phyloP scores from a whole-genome alignment of 2,113 vertebrate genomes.

The Notechis scutatus region DNA sequence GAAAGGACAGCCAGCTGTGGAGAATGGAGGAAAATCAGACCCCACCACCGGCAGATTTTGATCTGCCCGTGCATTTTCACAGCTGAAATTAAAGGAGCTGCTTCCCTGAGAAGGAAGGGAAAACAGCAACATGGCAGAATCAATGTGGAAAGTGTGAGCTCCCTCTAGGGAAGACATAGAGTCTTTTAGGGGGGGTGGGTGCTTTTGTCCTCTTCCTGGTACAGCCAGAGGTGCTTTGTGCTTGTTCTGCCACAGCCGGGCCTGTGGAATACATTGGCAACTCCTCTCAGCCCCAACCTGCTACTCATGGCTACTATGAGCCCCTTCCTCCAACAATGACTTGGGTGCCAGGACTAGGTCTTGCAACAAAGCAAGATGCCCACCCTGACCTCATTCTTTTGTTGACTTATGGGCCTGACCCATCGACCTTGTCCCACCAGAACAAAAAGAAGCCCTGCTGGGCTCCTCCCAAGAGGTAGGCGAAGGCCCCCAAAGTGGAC shows the following conservation, averaged over 20 bases:
- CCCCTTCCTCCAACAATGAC: neutral
- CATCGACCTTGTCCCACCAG: neutral
- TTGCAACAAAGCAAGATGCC: neutral
- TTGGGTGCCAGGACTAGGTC: neutral
- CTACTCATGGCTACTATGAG: neutral
- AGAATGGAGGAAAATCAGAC: neutral
- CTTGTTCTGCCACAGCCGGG: neutral
- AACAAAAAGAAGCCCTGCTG: neutral
- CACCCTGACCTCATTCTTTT: neutral
- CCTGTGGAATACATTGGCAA: neutral
- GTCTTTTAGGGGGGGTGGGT: neutral
- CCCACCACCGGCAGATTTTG: neutral
- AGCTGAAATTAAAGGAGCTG: constrained; percentile 16
- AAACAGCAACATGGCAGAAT: neutral
- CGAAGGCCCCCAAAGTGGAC: neutral
- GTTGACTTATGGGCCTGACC: neutral
- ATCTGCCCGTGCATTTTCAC: constrained; percentile 25
- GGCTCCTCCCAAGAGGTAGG: neutral
- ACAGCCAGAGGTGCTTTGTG: neutral
- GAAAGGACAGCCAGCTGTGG: neutral
- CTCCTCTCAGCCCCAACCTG: neutral
- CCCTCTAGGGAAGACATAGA: neutral
- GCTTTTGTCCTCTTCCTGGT: neutral
- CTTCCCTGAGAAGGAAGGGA: neutral
- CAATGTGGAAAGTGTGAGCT: neutral